These are phyloP conservation scores for Notarius quadriscutis DNA, from an alignment of 2,113 vertebrate species.

Conservation along the genomic window DNA sequence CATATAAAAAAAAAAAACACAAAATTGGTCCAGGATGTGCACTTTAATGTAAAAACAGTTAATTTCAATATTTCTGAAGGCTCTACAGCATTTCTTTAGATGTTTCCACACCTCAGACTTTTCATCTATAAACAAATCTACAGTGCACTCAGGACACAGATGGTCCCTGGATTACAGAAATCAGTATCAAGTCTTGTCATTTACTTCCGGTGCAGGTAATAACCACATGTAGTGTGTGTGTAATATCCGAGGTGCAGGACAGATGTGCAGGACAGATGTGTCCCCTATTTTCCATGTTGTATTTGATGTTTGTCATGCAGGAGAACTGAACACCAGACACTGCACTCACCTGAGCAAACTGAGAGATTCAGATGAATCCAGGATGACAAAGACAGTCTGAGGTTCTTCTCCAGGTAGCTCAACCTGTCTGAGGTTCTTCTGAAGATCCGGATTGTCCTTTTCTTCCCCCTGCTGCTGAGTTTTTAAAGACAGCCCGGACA, in stretches of 20 bases:
- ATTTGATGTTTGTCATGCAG: background rate
- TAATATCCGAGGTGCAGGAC: background rate
- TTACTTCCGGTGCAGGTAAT: too few relatives aligned
- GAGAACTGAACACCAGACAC: background rate
- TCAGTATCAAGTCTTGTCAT: too few relatives aligned
- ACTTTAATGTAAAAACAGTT: too few relatives aligned
- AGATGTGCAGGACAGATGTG: background rate
- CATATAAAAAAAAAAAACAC: too few relatives aligned
- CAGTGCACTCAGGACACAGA: too few relatives aligned
- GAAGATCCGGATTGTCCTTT: constrained; percentile 40
- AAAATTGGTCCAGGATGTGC: too few relatives aligned
- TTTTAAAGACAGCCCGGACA: constrained; percentile 58
- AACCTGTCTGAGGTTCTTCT: constrained; percentile 27
- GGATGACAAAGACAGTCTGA: constrained; percentile 74
- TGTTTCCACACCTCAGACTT: too few relatives aligned
- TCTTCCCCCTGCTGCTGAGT: constrained; percentile 37
- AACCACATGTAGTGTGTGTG: too few relatives aligned
- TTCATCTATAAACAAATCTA: too few relatives aligned
- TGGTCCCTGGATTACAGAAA: too few relatives aligned
- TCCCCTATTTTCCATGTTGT: background rate
- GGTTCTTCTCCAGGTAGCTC: constrained; percentile 50
- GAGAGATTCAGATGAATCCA: constrained; percentile 69
- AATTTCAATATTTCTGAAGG: too few relatives aligned
- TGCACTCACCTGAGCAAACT: constrained; percentile 57
- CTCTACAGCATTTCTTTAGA: too few relatives aligned